Evolutionary conservation across 2,888 invertebrate species (phyloP), one percentile per base, ranked within the genome.

Genomic region (Hirtodrosophila histrioides): DNA sequence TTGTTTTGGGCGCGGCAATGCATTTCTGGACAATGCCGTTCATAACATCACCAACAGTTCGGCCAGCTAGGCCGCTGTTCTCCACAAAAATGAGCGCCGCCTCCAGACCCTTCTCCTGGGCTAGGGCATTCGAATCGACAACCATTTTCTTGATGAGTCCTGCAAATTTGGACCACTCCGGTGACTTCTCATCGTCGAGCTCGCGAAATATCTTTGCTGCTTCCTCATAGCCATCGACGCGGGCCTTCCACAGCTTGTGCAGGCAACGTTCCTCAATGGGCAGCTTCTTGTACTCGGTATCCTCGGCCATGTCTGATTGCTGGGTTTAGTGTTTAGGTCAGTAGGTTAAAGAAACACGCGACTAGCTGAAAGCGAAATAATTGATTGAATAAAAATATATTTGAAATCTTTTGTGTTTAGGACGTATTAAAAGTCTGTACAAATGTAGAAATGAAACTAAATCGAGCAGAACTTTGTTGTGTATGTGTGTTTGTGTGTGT

Each of bases 171-270:
- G 94, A 95, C 95, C 98, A 99, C 90, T 98, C 98, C 0, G 97
- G 95, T 37, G 97, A 96, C 90, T 98, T 98, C 89, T 98, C 98
- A 92, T 98, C 97, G 88, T 96, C 96, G 78, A 97, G 95, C 89
- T 95, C 95, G 73, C 95, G 94, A 91, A 99, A 98, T 11, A 96
- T 93, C 91, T 97, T 98, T 6, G 95, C 94, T 0, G 97, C 96
- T 91, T 98, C 98, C 91, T 98, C 98, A 86, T 98, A 99, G 0
- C 98, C 99, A 75, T 95, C 95, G 2, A 98, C 94, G 74, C 99
- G 94, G 4, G 98, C 99, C 92, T 98, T 98, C 99, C 99, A 99
- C 57, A 96, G 92, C 93, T 98, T 99, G 92, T 99, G 98, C 11
- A 96, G 94, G 91, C 97, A 97, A 90, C 97, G 94, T 62, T 99